Conservation (phyloP, 2,888 invertebrate genomes). For the Homarus gammarus region DNA sequence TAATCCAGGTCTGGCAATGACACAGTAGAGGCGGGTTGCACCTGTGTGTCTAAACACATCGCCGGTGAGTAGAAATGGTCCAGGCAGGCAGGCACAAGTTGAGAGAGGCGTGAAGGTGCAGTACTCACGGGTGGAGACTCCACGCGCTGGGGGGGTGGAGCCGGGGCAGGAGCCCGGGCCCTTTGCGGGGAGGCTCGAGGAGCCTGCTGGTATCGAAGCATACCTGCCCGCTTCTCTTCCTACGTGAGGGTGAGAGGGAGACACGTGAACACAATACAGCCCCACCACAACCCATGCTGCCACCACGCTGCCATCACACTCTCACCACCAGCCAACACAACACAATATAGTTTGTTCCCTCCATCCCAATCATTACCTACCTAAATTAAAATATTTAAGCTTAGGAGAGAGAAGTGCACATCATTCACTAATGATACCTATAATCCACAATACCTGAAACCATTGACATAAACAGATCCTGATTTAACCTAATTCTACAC, state of each 20-base stretch:
- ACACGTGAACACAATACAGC: conserved; percentile 74
- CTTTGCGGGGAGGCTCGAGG: conserved; percentile 70
- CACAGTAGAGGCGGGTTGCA: conserved; percentile 73
- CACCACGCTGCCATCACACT: conserved; percentile 52
- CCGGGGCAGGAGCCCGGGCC: conserved; percentile 68
- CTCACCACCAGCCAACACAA: conserved; percentile 72
- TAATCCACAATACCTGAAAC: too few relatives aligned
- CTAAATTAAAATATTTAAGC: neutral
- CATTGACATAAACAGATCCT: too few relatives aligned
- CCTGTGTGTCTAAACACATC: conserved; percentile 73
- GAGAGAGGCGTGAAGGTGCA: conserved; percentile 75
- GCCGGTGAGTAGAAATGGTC: conserved; percentile 69
- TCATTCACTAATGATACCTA: neutral
- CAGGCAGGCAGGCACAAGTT: conserved; percentile 72
- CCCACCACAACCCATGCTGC: conserved; percentile 74
- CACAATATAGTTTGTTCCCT: conserved; percentile 35
- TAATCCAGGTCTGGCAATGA: conserved; percentile 72
- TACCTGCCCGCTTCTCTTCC: conserved; percentile 76
- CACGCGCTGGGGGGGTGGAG: conserved; percentile 70
- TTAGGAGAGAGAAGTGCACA: neutral
- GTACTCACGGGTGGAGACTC: conserved; percentile 74
- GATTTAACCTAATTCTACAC: too few relatives aligned
- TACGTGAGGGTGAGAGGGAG: conserved; percentile 75
- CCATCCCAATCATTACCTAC: conserved; percentile 9
- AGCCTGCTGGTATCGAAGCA: conserved; percentile 73